Conservation (phyloP, 2,113 vertebrate genomes). For the Hippocampus zosterae region DNA sequence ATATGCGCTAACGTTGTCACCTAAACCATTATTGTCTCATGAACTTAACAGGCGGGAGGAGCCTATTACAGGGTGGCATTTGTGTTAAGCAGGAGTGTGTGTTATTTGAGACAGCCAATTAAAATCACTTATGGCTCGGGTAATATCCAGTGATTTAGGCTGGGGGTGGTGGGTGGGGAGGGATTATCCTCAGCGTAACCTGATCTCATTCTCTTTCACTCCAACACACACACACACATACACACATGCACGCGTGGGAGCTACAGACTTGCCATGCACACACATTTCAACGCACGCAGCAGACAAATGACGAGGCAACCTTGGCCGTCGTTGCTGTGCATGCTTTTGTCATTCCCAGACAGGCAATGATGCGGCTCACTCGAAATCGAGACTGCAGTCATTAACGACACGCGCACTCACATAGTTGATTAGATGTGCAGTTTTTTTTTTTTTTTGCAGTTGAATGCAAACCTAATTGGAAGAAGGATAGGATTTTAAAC, state of each 20-base stretch:
- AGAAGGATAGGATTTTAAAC: neutral
- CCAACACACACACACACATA: slow-evolving; percentile 13
- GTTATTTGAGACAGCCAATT: slow-evolving; percentile 76
- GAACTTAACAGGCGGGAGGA: slow-evolving; percentile 59
- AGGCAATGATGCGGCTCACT: slow-evolving; percentile 30
- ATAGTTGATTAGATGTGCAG: slow-evolving; percentile 5
- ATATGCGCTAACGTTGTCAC: slow-evolving; percentile 69
- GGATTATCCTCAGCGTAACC: slow-evolving; percentile 73
- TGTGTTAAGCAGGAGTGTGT: slow-evolving; percentile 55
- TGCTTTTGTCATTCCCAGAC: slow-evolving; percentile 56
- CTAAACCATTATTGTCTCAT: slow-evolving; percentile 70
- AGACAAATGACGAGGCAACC: slow-evolving; percentile 52
- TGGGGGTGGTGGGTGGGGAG: slow-evolving; percentile 52
- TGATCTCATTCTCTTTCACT: slow-evolving; percentile 69
- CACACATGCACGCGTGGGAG: slow-evolving; percentile 29
- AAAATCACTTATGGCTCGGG: slow-evolving; percentile 73
- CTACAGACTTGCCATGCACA: slow-evolving; percentile 30
- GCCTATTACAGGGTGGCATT: slow-evolving; percentile 66
- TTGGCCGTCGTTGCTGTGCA: slow-evolving; percentile 37
- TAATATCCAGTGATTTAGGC: slow-evolving; percentile 72
- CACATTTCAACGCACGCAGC: slow-evolving; percentile 21
- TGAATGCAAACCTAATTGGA: neutral
- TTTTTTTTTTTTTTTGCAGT: slow-evolving; percentile 1
- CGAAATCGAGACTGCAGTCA: slow-evolving; percentile 9
- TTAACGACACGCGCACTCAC: slow-evolving; percentile 7